Evolutionary conservation across 2,797 vertebrate genomes (phyloP).

Genomic region (Gila robusta): DNA sequence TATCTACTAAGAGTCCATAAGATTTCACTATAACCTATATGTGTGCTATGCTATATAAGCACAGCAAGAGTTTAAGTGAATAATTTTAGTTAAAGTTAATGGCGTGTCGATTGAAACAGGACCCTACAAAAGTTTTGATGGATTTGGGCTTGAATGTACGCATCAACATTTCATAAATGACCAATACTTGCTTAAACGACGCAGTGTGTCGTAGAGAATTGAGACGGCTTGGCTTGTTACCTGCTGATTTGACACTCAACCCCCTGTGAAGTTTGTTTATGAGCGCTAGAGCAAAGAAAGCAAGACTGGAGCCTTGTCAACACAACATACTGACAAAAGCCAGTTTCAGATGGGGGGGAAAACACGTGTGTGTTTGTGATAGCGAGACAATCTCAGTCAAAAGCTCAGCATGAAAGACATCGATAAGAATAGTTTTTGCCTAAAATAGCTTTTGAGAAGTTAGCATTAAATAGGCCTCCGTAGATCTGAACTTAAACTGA

Average conservation of each 20-base stretch:
- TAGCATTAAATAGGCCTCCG: not conserved
- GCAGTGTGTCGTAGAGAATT: not conserved
- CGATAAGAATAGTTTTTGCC: conserved; percentile 15
- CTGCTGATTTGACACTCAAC: conserved; percentile 43
- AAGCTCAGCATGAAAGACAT: conserved; percentile 40
- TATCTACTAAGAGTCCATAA: not conserved
- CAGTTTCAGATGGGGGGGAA: not conserved
- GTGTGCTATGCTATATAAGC: not conserved
- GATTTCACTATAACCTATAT: not conserved
- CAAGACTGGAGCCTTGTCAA: conserved; percentile 27
- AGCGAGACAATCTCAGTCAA: conserved; percentile 17
- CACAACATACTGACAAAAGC: conserved; percentile 23
- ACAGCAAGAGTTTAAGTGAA: conserved; percentile 15
- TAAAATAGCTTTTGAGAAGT: conserved; percentile 20
- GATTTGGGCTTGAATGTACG: not conserved
- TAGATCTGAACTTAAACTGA: conserved; percentile 28
- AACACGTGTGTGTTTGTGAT: conserved; percentile 17
- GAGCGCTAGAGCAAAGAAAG: conserved; percentile 21
- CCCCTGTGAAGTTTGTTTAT: conserved; percentile 44
- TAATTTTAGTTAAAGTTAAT: not conserved
- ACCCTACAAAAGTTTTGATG: not conserved
- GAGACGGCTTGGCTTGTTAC: conserved; percentile 40
- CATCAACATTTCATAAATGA: conserved; percentile 24
- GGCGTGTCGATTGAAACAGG: not conserved
- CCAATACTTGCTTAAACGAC: conserved; percentile 5